Evolutionary conservation across 1,140 invertebrate genomes (phyloP).

Genomic region (Amphibalanus amphitrite): DNA sequence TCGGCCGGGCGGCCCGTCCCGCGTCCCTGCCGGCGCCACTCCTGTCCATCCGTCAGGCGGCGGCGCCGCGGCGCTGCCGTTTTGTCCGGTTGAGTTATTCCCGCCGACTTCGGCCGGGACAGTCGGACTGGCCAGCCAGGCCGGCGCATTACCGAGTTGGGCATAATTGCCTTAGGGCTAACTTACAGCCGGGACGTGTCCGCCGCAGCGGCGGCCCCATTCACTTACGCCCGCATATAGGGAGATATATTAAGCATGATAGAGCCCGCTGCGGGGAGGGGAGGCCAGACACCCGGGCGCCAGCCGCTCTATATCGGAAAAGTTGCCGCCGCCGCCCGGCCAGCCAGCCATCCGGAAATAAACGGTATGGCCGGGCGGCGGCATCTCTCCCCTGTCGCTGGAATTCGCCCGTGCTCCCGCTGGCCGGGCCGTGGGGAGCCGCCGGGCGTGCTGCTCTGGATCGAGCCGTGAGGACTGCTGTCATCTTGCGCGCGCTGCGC

Average conservation of each 20-base stretch:
- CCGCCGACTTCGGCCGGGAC: neutral
- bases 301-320: neutral
- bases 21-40: too few relatives aligned
- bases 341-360: neutral
- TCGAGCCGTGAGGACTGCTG: too few relatives aligned
- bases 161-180: conserved; percentile 6
- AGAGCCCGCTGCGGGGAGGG: neutral
- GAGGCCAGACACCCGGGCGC: neutral
- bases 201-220: neutral
- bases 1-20: too few relatives aligned
- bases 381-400: too few relatives aligned
- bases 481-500: too few relatives aligned
- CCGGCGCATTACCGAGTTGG: conserved; percentile 2
- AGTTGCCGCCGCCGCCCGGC: neutral
- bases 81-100: neutral
- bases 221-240: conserved; percentile 7
- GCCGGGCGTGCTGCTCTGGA: too few relatives aligned
- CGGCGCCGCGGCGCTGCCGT: neutral
- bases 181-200: conserved; percentile 2
- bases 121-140: too few relatives aligned
- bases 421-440: too few relatives aligned
- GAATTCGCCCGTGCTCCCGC: too few relatives aligned
- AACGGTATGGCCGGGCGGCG: neutral
- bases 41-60: too few relatives aligned
- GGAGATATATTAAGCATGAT: conserved; percentile 3